Conservation (phyloP, 2,113 vertebrate species). For the Erythrolamprus reginae region DNA sequence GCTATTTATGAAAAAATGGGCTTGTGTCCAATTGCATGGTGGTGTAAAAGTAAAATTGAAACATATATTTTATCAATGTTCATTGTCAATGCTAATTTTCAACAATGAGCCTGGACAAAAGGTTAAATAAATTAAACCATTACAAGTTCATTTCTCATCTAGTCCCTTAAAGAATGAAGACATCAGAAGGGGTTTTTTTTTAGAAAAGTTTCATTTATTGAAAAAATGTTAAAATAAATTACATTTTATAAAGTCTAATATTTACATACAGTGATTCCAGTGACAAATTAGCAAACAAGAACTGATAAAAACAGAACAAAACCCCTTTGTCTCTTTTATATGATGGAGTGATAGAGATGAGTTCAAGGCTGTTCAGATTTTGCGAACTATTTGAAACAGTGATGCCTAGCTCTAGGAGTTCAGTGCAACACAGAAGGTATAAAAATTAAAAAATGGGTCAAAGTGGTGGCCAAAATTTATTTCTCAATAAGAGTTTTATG, state of each 20-base stretch:
- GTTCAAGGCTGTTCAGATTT: constrained; percentile 37
- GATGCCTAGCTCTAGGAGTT: constrained; percentile 22
- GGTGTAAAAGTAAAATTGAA: neutral
- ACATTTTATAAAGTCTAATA: constrained; percentile 67
- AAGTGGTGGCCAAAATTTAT: constrained; percentile 18
- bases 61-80: neutral
- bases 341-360: constrained; percentile 42
- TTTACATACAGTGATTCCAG: constrained; percentile 70
- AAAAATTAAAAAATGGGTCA: constrained; percentile 32
- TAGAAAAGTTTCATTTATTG: constrained; percentile 63
- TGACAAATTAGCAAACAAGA: constrained; percentile 51
- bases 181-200: neutral
- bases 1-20: neutral
- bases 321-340: constrained; percentile 15
- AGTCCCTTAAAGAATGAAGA: constrained; percentile 10
- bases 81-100: neutral
- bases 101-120: neutral
- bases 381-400: constrained; percentile 33
- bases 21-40: neutral
- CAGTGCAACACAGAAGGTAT: constrained; percentile 43
- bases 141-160: neutral
- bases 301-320: constrained; percentile 24
- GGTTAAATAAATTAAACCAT: neutral
- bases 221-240: constrained; percentile 77
- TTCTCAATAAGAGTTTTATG: constrained; percentile 30